Conservation (phyloP, 2,113 vertebrate genomes). For the Pampusana beccarii region DNA sequence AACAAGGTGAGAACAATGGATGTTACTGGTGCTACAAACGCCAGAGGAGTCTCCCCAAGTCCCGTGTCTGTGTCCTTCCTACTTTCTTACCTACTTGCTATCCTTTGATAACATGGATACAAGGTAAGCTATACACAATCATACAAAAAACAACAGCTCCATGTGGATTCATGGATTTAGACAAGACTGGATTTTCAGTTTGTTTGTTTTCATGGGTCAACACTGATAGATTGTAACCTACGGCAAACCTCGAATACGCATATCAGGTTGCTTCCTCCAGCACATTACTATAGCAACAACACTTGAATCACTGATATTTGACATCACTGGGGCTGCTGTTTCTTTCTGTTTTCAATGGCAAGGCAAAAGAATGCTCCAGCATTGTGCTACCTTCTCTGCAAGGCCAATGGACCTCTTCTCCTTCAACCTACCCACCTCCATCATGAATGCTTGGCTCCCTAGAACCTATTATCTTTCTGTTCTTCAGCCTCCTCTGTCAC, state of each 20-base stretch:
- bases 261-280: background rate
- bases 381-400: background rate
- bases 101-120: background rate
- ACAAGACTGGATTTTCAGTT: background rate
- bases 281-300: constrained; percentile 32
- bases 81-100: background rate
- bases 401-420: background rate
- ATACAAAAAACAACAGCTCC: background rate
- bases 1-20: background rate
- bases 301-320: background rate
- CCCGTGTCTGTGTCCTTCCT: accelerated
- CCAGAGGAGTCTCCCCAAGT: background rate
- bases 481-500: background rate
- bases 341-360: background rate
- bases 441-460: background rate
- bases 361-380: background rate
- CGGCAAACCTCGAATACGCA: background rate
- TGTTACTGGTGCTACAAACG: background rate
- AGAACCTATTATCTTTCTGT: background rate
- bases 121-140: accelerated
- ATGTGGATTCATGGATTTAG: background rate
- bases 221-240: background rate
- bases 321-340: background rate
- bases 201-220: background rate
- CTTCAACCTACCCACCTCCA: background rate